A percentile compares a stretch with the other conserved stretches of the same genome.
Evolutionary conservation across 2,888 invertebrate species (phyloP).

Genomic region (Dynastes grantii): DNA sequence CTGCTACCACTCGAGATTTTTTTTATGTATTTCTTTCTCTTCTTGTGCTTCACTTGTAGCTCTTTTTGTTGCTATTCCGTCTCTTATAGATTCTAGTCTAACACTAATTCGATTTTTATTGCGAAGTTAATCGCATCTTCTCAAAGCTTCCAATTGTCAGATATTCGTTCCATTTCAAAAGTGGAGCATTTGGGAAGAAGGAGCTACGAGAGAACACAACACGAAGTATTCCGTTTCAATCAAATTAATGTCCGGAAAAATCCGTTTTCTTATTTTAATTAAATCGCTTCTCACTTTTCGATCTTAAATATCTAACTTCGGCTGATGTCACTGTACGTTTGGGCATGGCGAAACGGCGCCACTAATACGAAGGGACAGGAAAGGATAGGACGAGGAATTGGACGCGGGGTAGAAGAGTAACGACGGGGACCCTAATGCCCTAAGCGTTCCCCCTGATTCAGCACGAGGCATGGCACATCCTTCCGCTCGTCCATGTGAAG

Average conservation of each 20-base stretch:
- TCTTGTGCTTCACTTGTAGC: too few species aligned
- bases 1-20: too few species aligned
- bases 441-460: slow-evolving; percentile 53
- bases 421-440: slow-evolving; percentile 21
- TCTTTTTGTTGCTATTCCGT: too few species aligned
- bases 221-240: slow-evolving; percentile 34
- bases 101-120: too few species aligned
- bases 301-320: slow-evolving; percentile 44
- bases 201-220: slow-evolving; percentile 4
- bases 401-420: slow-evolving; percentile 11
- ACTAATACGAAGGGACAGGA: slow-evolving; percentile 8
- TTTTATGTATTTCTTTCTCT: too few species aligned
- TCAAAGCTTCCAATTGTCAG: background rate
- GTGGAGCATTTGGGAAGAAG: background rate
- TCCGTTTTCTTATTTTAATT: slow-evolving; percentile 46
- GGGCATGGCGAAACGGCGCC: slow-evolving; percentile 9
- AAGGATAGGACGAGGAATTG: background rate
- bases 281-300: slow-evolving; percentile 47
- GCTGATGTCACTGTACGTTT: background rate
- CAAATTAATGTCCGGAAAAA: slow-evolving; percentile 41
- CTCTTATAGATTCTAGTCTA: too few species aligned
- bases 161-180: background rate
- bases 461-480: slow-evolving; percentile 49
- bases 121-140: too few species aligned
- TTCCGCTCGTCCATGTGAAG: slow-evolving; percentile 54